These are phyloP conservation scores for Hypsibius dujardini DNA, from an alignment of 1,140 invertebrate species.

Conservation along the genomic window DNA sequence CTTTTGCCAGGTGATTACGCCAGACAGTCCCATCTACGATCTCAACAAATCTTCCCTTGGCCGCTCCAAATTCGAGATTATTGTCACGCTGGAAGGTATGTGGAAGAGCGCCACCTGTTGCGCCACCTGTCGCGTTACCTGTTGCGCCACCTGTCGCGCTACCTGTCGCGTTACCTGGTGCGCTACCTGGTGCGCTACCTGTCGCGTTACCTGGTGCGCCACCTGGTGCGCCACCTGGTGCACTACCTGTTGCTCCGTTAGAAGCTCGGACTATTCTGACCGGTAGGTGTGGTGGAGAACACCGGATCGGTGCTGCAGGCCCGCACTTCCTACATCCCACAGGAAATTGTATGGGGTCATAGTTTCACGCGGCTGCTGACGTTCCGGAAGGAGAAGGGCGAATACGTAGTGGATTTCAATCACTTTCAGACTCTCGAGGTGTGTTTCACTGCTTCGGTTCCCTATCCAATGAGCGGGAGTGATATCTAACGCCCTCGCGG, in stretches of 20 bases:
- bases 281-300: background rate
- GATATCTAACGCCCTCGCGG: too few relatives aligned
- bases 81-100: conserved; percentile 84
- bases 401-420: conserved; percentile 82
- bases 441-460: background rate
- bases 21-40: conserved; percentile 63
- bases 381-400: conserved; percentile 78
- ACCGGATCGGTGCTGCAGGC: conserved; percentile 35
- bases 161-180: too few relatives aligned
- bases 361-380: conserved; percentile 49
- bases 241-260: background rate
- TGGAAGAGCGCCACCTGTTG: too few relatives aligned
- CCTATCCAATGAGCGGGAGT: too few relatives aligned
- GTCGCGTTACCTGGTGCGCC: too few relatives aligned
- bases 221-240: too few relatives aligned
- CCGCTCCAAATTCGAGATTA: conserved; percentile 64
- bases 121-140: too few relatives aligned
- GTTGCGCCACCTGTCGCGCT: too few relatives aligned
- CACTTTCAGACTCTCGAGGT: conserved; percentile 41
- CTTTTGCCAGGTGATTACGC: conserved; percentile 67
- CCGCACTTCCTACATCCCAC: conserved; percentile 33
- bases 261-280: background rate
- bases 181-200: too few relatives aligned
- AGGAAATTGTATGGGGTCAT: conserved; percentile 34
- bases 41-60: background rate